These are phyloP conservation scores for Brachionus asplanchnoidis DNA, from an alignment of 1,140 invertebrate genomes.

Conservation along the genomic window DNA sequence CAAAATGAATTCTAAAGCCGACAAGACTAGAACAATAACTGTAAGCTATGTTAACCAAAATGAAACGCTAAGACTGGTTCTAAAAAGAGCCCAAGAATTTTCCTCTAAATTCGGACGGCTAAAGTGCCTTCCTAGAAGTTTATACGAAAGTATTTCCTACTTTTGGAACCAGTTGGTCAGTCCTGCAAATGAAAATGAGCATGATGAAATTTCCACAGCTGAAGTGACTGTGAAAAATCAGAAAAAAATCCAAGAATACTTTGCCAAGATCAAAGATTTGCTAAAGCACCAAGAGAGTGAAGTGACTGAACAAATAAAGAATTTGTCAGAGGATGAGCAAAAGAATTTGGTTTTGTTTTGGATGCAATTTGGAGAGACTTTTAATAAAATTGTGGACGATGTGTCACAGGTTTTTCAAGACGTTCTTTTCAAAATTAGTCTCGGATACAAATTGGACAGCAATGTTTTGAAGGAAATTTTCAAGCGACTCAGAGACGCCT, in stretches of 20 bases:
- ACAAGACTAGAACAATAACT: not conserved
- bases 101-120: not conserved
- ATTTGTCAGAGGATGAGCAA: not conserved
- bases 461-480: not conserved
- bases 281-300: not conserved
- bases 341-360: not conserved
- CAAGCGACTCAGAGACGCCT: not conserved
- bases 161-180: not conserved
- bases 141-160: not conserved
- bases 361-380: not conserved
- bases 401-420: not conserved
- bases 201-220: not conserved
- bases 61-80: not conserved
- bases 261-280: not conserved
- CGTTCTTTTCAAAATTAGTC: not conserved
- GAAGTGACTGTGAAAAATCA: not conserved
- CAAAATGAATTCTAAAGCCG: not conserved
- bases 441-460: not conserved
- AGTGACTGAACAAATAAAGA: not conserved
- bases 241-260: not conserved
- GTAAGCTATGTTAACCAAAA: not conserved
- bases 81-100: not conserved
- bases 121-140: not conserved
- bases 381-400: not conserved
- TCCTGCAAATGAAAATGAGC: not conserved